These are phyloP conservation scores for Leucania comma DNA, from an alignment of 2,888 invertebrate species.

Conservation along the genomic window DNA sequence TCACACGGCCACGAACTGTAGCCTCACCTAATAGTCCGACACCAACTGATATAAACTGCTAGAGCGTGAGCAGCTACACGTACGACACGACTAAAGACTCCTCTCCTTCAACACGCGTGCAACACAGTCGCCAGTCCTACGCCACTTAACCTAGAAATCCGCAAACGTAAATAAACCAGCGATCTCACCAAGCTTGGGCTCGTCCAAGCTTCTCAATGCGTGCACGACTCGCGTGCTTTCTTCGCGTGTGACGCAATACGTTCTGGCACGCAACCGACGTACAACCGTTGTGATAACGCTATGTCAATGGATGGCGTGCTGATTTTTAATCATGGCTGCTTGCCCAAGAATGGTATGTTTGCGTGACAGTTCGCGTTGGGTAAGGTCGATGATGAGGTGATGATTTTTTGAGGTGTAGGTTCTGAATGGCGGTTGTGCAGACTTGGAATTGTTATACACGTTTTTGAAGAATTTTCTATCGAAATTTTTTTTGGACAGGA, in stretches of 20 bases:
- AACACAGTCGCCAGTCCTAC: constrained; percentile 7
- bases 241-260: constrained; percentile 82
- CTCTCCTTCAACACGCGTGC: background rate
- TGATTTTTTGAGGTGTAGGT: constrained; percentile 53
- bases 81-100: background rate
- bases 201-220: constrained; percentile 70
- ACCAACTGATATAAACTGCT: too few species aligned
- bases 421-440: background rate
- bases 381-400: constrained; percentile 68
- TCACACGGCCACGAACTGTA: background rate
- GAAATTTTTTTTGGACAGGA: background rate
- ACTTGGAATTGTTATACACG: background rate
- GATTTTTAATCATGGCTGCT: constrained; percentile 80
- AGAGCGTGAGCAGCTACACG: too few species aligned
- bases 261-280: constrained; percentile 83
- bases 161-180: constrained; percentile 64
- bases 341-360: constrained; percentile 77
- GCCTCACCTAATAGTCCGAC: background rate
- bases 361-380: constrained; percentile 77
- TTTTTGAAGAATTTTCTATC: background rate
- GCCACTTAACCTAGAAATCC: constrained; percentile 41
- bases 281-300: constrained; percentile 77
- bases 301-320: constrained; percentile 89
- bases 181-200: constrained; percentile 58
- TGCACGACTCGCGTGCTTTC: constrained; percentile 79